phyloP scores from a whole-genome alignment of 2,797 vertebrate species.

The Betta splendens region DNA sequence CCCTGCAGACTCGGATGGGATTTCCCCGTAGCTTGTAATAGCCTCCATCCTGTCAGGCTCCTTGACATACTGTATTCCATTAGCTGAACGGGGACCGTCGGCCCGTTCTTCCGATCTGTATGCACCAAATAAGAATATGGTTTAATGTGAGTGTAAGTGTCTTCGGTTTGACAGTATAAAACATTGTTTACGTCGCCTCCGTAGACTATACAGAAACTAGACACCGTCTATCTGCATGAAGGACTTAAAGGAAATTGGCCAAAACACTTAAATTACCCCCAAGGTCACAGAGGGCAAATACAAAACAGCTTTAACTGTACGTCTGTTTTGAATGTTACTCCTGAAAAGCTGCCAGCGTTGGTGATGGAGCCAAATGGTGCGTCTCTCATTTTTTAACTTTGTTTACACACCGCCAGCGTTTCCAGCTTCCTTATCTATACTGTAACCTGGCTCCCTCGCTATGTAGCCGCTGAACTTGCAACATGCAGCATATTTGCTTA shows the following conservation, averaged over 20 bases:
- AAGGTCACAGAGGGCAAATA: slow-evolving; percentile 8
- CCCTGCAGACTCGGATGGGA: slow-evolving; percentile 23
- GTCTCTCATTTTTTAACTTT: slow-evolving; percentile 2
- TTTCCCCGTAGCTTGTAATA: slow-evolving; percentile 52
- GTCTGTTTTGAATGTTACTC: background rate
- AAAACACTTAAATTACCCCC: slow-evolving; percentile 8
- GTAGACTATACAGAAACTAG: slow-evolving; percentile 16
- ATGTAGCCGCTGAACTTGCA: background rate
- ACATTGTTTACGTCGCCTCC: slow-evolving; percentile 18
- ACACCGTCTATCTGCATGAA: background rate
- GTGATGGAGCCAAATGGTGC: background rate
- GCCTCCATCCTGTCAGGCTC: slow-evolving; percentile 20
- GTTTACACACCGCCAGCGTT: slow-evolving; percentile 9
- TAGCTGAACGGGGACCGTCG: slow-evolving; percentile 16
- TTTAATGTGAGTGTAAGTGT: slow-evolving; percentile 26
- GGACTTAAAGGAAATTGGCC: slow-evolving; percentile 1
- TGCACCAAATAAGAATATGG: slow-evolving; percentile 25
- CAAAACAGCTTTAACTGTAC: background rate
- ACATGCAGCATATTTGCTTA: slow-evolving; percentile 18
- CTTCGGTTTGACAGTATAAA: slow-evolving; percentile 16
- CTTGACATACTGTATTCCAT: slow-evolving; percentile 18
- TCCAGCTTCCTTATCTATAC: slow-evolving; percentile 9
- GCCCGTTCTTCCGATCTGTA: slow-evolving; percentile 27
- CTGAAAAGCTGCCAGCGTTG: background rate
- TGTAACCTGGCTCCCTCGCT: slow-evolving; percentile 8